A percentile compares a stretch with the other conserved stretches of the same genome.
phyloP scores from a whole-genome alignment of 2,888 invertebrate genomes.

The Chelonus formosanus region DNA sequence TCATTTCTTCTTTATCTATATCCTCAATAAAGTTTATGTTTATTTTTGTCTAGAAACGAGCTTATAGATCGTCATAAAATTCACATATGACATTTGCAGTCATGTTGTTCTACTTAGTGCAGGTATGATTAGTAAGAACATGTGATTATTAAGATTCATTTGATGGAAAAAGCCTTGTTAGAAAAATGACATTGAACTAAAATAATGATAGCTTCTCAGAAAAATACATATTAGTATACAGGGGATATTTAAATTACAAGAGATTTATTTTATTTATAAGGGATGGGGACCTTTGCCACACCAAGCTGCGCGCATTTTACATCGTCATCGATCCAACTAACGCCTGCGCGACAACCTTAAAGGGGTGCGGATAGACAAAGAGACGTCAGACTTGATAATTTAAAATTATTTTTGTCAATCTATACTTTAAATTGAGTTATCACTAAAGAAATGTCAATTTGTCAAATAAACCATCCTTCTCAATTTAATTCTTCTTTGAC shows the following conservation, averaged over 20 bases:
- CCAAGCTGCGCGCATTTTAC: conserved; percentile 37
- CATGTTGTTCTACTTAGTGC: too few species aligned
- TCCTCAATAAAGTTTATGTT: too few species aligned
- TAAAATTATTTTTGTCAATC: conserved; percentile 3
- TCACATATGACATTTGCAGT: too few species aligned
- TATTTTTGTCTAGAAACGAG: too few species aligned
- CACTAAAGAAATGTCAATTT: background rate
- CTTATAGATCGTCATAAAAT: too few species aligned
- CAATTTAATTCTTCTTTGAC: too few species aligned
- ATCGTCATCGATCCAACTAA: conserved; percentile 44
- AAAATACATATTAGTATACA: too few species aligned
- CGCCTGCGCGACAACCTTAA: conserved; percentile 35
- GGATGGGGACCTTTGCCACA: conserved; percentile 13
- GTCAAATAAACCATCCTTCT: too few species aligned
- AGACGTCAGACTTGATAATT: conserved; percentile 4
- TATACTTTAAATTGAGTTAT: background rate
- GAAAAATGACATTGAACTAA: background rate
- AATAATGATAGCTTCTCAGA: too few species aligned
- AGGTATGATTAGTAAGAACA: background rate
- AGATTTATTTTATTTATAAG: background rate
- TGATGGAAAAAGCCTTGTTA: background rate
- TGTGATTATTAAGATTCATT: conserved; percentile 17
- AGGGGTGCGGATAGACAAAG: conserved; percentile 16
- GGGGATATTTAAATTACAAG: too few species aligned
- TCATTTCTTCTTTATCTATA: too few species aligned